Base-by-base conservation (phyloP, 2,113 vertebrate genomes). In the Epinephelus fuscoguttatus region DNA sequence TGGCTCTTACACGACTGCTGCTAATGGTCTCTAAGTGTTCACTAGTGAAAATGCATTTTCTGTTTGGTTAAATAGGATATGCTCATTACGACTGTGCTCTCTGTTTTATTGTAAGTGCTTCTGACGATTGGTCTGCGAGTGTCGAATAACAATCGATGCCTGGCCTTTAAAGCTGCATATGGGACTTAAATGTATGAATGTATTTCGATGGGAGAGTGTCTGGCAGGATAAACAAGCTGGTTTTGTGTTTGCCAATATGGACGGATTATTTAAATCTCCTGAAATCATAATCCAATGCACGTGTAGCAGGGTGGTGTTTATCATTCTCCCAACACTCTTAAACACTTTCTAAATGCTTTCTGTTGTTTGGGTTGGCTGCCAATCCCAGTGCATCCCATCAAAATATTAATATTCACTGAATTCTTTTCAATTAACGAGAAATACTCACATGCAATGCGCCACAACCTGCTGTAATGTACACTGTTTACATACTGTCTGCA, bases 1-100 rank as follows among this genome's bases (percentile, higher is more conserved):
- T 17, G 59, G 88, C 80, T 86, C 85, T 73, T 84, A 84, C 87
- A 81, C 75, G 55, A 11, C 76, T 62, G 27, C 67, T 57, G 76
- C 87, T 94, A 94, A 93, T 94, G 92, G 91, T 92, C 89, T 92
- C 88, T 94, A 94, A 95, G 93, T 94, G 93, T 91, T 72, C 73
- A 23, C 78, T 3, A 19, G 76, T 72, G 75, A 84, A 90, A 88
- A 89, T 89, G 83, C 69, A 59, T 89, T 87, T 86, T 92, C 77
- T 80, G 59, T 84, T 88, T 5, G 23, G 84, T 84, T 92, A 84
- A 91, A 92, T 92, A 89, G 80, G 76, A 90, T 80, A 81, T 21
- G 85, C 81, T 92, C 89, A 81, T 91, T 81, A 91, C 17, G 78
- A 64, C 69, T 21, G 62, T 18, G 47, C 76, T 88, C 59, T 49